These are phyloP conservation scores for Tipula confusa DNA, from an alignment of 2,888 invertebrate genomes.

Conservation along the genomic window DNA sequence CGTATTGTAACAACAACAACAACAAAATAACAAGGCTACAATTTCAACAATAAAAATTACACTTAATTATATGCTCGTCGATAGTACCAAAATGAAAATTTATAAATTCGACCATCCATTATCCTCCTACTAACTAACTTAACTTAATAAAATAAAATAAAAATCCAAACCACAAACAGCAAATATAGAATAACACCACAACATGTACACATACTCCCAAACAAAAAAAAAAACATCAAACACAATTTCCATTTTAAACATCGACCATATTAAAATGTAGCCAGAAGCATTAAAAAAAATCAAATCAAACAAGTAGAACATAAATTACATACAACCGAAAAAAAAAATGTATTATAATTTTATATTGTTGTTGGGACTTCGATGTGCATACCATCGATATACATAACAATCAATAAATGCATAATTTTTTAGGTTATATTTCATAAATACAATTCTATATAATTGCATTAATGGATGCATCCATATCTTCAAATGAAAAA, in stretches of 20 bases:
- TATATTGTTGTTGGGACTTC: background rate
- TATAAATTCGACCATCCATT: background rate
- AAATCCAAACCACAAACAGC: background rate
- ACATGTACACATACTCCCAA: background rate
- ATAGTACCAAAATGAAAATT: background rate
- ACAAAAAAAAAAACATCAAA: background rate
- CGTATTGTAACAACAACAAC: background rate
- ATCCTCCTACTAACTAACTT: constrained; percentile 12
- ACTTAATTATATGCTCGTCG: background rate
- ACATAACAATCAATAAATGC: background rate
- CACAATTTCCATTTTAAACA: background rate
- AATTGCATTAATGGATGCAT: background rate
- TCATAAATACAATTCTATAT: background rate
- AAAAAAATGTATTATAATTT: background rate
- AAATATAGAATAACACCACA: background rate
- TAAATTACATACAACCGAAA: background rate
- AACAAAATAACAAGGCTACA: background rate
- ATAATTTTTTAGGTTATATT: background rate
- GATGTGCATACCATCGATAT: background rate
- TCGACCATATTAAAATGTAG: background rate
- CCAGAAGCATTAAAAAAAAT: background rate
- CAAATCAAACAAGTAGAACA: constrained; percentile 25
- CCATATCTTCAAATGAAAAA: background rate
- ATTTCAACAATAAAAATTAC: background rate
- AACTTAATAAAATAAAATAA: background rate